Evolutionary conservation across 2,113 vertebrate genomes (phyloP), one percentile per base, ranked within the genome.

Genomic region (Hypanus sabinus): DNA sequence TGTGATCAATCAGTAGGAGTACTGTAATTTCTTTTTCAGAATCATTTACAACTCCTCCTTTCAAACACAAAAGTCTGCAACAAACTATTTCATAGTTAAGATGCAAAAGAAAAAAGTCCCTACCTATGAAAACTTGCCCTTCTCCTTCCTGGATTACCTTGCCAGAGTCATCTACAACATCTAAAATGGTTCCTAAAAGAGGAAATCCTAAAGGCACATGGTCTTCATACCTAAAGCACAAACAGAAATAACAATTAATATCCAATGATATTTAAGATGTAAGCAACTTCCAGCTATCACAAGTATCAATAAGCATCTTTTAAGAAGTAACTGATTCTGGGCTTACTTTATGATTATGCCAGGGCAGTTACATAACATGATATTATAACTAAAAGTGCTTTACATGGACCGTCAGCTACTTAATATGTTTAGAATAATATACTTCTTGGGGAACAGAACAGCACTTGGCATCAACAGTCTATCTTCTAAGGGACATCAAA

Each of bases 111-210:
- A 24, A 94, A 33, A 57, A 57, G 24, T 70, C 90, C n/a, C 94
- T 95, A 99, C 99, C 99, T 97, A 99, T 97, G 95, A 98, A 98
- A 94, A 99, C 93, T 96, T 99, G 98, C 94, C 99, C 99, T 95
- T 97, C 97, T 9, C 99, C 99, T 96, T 98, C 97, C 30, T 97
- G 95, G 93, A 99, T 94, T 94, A 96, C 10, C 85, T 94, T 93
- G 83, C 97, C 97, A 0, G 91, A 94, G 70, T 96, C 94, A 94
- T 98, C 97, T 96, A 97, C 97, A 77, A 99, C 97, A 95, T 99
- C 98, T 94, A 99, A 94, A 85, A 95, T 94, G 0, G 99, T 99
- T 96, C 96, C 98, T 95, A 96, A 96, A 83, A 99, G 96, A 0
- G 98, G 97, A 62, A 95, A 94, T 94, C 99, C 99, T 62, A 99